phyloP scores from a whole-genome alignment of 1,140 invertebrate genomes.

The Zaprionus capensis region DNA sequence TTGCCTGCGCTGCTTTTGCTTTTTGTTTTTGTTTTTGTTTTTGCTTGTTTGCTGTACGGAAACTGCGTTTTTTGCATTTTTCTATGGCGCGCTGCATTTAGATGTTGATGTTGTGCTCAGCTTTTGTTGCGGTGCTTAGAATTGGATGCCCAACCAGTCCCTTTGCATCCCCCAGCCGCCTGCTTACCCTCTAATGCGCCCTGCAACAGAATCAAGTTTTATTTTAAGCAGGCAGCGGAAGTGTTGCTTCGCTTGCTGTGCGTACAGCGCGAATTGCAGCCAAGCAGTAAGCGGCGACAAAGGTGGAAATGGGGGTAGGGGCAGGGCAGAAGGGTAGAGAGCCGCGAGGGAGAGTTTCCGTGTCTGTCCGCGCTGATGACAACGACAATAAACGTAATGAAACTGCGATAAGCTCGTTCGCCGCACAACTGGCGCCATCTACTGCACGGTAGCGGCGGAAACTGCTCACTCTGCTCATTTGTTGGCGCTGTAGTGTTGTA shows the following conservation, averaged over 20 bases:
- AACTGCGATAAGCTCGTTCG: slow-evolving; percentile 69
- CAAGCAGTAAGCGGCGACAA: slow-evolving; percentile 35
- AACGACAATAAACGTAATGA: slow-evolving; percentile 78
- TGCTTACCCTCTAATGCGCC: not conserved
- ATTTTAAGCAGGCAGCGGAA: slow-evolving; percentile 77
- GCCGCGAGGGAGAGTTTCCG: slow-evolving; percentile 8
- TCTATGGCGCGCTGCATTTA: slow-evolving; percentile 74
- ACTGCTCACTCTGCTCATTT: slow-evolving; percentile 61
- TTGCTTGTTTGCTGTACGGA: slow-evolving; percentile 56
- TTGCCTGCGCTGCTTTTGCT: slow-evolving; percentile 14
- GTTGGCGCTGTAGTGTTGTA: slow-evolving; percentile 28
- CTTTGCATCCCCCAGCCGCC: too few species aligned
- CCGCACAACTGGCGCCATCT: slow-evolving; percentile 13
- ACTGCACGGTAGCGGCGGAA: slow-evolving; percentile 29
- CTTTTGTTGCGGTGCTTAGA: slow-evolving; percentile 74
- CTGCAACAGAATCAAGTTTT: slow-evolving; percentile 66
- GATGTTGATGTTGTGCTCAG: slow-evolving; percentile 66
- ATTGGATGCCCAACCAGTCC: slow-evolving; percentile 41
- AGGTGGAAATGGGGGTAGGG: not conserved
- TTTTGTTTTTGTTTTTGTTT: slow-evolving; percentile 49
- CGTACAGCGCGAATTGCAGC: slow-evolving; percentile 46
- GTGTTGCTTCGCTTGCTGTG: slow-evolving; percentile 59
- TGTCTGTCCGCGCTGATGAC: slow-evolving; percentile 60
- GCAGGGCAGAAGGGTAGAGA: not conserved
- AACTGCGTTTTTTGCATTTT: slow-evolving; percentile 67